These are phyloP conservation scores for Polymixis lichenea DNA, from an alignment of 2,888 invertebrate genomes.

Conservation along the genomic window DNA sequence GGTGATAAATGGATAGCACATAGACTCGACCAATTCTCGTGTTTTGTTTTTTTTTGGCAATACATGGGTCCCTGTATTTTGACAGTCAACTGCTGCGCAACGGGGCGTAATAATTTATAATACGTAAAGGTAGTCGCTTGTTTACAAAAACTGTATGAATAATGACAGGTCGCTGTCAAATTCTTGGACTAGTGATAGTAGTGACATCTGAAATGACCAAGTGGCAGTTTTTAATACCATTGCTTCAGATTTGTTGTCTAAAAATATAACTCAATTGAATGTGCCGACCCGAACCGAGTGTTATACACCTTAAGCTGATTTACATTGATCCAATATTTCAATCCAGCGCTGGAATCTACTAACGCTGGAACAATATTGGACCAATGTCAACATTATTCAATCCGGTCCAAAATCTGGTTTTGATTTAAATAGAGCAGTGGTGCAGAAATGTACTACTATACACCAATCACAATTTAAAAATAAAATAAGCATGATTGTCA, in stretches of 20 bases:
- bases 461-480: neutral
- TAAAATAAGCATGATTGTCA: neutral
- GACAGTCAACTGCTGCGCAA: neutral
- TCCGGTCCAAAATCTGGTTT: neutral
- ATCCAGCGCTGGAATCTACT: neutral
- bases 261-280: neutral
- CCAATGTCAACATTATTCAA: neutral
- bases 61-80: neutral
- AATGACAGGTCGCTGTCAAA: neutral
- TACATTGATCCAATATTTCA: neutral
- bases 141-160: neutral
- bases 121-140: neutral
- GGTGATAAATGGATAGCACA: neutral
- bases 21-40: neutral
- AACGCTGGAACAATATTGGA: neutral
- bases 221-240: neutral
- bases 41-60: neutral
- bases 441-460: neutral
- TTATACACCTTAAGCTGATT: neutral
- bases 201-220: slow-evolving; percentile 1
- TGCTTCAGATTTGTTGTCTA: neutral
- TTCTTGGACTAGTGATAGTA: neutral
- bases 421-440: neutral
- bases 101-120: neutral
- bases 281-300: neutral